phyloP scores from a whole-genome alignment of 1,140 invertebrate species.

The Drosophila navojoa region DNA sequence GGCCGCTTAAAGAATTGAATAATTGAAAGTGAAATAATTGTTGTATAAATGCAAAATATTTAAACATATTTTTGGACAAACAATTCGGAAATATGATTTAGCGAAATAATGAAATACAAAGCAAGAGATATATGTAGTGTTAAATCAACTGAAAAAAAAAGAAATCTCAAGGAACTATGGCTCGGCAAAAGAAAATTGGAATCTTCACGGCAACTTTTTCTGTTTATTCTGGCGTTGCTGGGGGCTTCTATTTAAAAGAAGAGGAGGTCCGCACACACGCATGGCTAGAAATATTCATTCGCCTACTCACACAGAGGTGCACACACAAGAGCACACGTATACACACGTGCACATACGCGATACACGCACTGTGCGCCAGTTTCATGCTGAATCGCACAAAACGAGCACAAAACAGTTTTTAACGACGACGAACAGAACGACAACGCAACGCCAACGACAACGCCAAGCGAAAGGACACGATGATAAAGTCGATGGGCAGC shows the following conservation, averaged over 20 bases:
- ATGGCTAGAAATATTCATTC: conserved; percentile 21
- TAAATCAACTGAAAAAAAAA: neutral
- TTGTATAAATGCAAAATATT: too few species aligned
- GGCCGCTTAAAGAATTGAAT: neutral
- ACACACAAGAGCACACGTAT: conserved; percentile 24
- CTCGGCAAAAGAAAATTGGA: neutral
- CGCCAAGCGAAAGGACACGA: conserved; percentile 65
- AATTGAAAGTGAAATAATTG: neutral
- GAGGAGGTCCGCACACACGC: conserved; percentile 17
- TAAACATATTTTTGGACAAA: conserved; percentile 43
- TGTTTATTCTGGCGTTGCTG: conserved; percentile 8
- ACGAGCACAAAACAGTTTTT: conserved; percentile 55
- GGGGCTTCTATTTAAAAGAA: conserved; percentile 11
- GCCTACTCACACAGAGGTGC: conserved; percentile 27
- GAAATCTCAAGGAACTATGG: neutral
- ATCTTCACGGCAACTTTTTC: neutral
- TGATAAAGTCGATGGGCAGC: conserved; percentile 75
- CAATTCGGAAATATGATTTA: conserved; percentile 42
- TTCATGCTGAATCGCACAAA: conserved; percentile 61
- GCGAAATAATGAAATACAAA: neutral
- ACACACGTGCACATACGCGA: conserved; percentile 11
- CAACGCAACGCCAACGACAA: conserved; percentile 11
- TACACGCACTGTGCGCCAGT: conserved; percentile 50
- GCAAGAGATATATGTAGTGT: neutral
- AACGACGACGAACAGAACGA: conserved; percentile 19